Evolutionary conservation across 92 coral and sea anemone species (phyloP), one percentile per base, ranked within the genome.

Genomic region (Porites lobata): DNA sequence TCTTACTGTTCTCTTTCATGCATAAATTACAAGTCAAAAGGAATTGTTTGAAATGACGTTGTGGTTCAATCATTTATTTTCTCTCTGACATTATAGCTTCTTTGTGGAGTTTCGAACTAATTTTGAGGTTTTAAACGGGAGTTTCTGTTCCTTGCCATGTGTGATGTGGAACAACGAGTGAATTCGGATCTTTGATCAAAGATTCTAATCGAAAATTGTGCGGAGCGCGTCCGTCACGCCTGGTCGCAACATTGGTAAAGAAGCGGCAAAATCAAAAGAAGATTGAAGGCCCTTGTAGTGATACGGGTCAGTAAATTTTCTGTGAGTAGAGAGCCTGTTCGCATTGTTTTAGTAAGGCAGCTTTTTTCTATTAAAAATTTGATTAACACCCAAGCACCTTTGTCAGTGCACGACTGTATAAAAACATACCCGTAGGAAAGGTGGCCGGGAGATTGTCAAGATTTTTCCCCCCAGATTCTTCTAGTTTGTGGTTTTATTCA

Each of bases 201-300:
- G 86, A 70, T 70, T 70, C 69, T 76, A 84, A 32, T 62, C 63
- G 38, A 47, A 29, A 50, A 72, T 74, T 64, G 62, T 74, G 80
- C 51, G 72, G 72, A 84, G 81, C 80, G 87, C 80, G 24, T 91
- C 83, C 56, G 73, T 89, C 82, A 65, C 86, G 83, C 68, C 75
- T 85, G 92, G 83, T 86, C 86, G 84, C 91, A 87, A 79, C 72
- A 54, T 74, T 24, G 76, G 57, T 72, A 54, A 74, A 43, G 70
- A 70, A 78, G 94, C 92, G 92, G 82, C 78, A 78, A 88, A 89
- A 72, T 84, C 85, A 69, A 84, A 91, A 83, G 92, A 74, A 84
- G 58, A 61, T 50, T n/a, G 73, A 72, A 64, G 71, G 62, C 73
- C 57, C 86, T 82, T 52, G 43, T 47, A 82, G 54, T 70, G 86